phyloP scores from a whole-genome alignment of 2,797 vertebrate species.

The Melanotaenia maccullochi region DNA sequence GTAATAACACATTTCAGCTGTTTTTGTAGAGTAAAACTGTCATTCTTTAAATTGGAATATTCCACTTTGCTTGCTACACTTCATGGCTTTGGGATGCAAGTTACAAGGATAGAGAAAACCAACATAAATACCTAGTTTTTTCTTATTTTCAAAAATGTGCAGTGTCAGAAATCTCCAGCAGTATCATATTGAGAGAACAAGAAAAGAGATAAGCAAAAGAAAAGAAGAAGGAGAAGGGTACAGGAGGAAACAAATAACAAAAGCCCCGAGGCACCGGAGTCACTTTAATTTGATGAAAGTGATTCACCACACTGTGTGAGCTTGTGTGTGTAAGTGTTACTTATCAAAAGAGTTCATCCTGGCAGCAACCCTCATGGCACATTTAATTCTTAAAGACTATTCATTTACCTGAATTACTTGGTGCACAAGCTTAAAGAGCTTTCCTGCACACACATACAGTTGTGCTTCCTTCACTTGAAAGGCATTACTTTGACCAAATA shows the following conservation, averaged over 20 bases:
- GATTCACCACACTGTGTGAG: conserved; percentile 41
- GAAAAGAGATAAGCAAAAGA: conserved; percentile 28
- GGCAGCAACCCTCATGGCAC: conserved; percentile 40
- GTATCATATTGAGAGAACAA: conserved; percentile 32
- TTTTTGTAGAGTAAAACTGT: conserved; percentile 13
- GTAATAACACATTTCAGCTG: not conserved
- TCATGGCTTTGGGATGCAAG: not conserved
- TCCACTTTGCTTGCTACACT: conserved; percentile 5
- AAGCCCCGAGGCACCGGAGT: conserved; percentile 45
- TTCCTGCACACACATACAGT: conserved; percentile 5
- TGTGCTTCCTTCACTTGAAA: not conserved
- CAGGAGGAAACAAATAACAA: conserved; percentile 60
- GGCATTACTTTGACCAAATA: conserved; percentile 1
- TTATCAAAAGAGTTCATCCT: conserved; percentile 50
- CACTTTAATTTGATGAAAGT: conserved; percentile 66
- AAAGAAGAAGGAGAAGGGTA: conserved; percentile 18
- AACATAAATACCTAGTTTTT: not conserved
- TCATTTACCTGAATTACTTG: conserved; percentile 65
- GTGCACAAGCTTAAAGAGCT: conserved; percentile 42
- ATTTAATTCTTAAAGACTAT: conserved; percentile 56
- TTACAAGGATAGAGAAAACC: not conserved
- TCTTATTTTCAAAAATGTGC: conserved; percentile 22
- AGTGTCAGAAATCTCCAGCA: conserved; percentile 37
- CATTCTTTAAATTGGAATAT: not conserved
- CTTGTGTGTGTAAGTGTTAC: conserved; percentile 34